These are phyloP conservation scores for Amblyopsis rosae DNA, from an alignment of 2,113 vertebrate genomes.

Conservation along the genomic window DNA sequence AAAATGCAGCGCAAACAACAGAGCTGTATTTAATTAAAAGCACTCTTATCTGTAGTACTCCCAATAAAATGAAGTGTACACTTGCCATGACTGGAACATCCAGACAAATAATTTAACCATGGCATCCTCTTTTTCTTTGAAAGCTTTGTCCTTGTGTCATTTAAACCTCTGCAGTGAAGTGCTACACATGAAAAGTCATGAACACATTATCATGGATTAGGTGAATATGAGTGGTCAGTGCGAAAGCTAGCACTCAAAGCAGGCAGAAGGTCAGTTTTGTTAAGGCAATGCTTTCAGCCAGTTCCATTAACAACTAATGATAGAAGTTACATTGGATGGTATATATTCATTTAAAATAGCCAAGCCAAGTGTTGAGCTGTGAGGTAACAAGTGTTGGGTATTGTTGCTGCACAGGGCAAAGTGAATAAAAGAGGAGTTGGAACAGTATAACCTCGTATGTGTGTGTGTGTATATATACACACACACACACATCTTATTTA, in stretches of 20 bases:
- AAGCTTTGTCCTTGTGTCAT: slow-evolving; percentile 59
- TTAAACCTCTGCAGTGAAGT: neutral
- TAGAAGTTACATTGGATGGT: slow-evolving; percentile 36
- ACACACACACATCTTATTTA: too few relatives aligned
- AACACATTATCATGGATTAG: slow-evolving; percentile 56
- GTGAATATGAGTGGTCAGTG: slow-evolving; percentile 37
- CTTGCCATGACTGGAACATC: slow-evolving; percentile 20
- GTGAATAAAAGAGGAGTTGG: slow-evolving; percentile 1
- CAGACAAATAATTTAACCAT: slow-evolving; percentile 36
- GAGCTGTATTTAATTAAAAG: slow-evolving; percentile 4
- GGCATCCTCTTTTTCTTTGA: slow-evolving; percentile 51
- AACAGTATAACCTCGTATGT: too few relatives aligned
- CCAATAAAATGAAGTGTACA: slow-evolving; percentile 43
- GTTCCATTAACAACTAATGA: slow-evolving; percentile 54
- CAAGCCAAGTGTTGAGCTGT: neutral
- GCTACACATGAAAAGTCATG: slow-evolving; percentile 29
- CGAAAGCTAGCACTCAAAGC: slow-evolving; percentile 46
- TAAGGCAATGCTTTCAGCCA: slow-evolving; percentile 40
- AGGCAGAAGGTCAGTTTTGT: slow-evolving; percentile 56
- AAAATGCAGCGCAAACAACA: neutral
- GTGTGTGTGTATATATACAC: too few relatives aligned
- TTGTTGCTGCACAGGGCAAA: slow-evolving; percentile 7
- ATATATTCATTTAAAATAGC: neutral
- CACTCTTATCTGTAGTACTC: slow-evolving; percentile 17
- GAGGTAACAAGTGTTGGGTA: neutral